phyloP scores from a whole-genome alignment of 2,888 invertebrate genomes.

The Stenolophus ochropezus region DNA sequence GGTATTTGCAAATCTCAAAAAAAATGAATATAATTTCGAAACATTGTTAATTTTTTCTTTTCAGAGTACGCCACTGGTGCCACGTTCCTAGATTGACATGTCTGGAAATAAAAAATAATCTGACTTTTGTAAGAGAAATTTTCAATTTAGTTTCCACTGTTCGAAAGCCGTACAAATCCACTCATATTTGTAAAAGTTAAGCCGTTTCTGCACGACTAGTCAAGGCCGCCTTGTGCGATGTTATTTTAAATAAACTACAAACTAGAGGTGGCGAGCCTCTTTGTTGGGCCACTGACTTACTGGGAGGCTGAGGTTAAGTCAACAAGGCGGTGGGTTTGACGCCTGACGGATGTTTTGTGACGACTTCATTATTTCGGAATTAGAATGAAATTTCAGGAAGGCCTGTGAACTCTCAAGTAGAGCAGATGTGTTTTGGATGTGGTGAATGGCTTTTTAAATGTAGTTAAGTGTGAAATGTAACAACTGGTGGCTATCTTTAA shows the following conservation, averaged over 20 bases:
- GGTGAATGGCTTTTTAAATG: background rate
- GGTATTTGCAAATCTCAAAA: too few species aligned
- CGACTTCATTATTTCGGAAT: slow-evolving; percentile 29
- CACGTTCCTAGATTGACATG: slow-evolving; percentile 42
- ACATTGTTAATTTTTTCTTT: background rate
- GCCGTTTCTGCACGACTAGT: slow-evolving; percentile 16
- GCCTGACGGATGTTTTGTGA: background rate
- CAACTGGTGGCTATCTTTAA: background rate
- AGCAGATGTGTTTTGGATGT: background rate
- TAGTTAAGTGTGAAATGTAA: background rate
- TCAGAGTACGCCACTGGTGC: background rate
- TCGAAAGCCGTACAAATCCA: slow-evolving; percentile 47
- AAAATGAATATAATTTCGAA: background rate
- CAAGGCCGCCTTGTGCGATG: slow-evolving; percentile 38
- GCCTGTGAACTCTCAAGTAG: background rate
- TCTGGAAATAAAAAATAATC: slow-evolving; percentile 59
- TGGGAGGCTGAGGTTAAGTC: slow-evolving; percentile 4
- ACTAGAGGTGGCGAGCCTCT: background rate
- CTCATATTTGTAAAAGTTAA: slow-evolving; percentile 56
- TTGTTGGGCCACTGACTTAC: slow-evolving; percentile 27
- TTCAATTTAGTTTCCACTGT: slow-evolving; percentile 56
- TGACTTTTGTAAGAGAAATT: slow-evolving; percentile 60
- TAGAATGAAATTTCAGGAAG: background rate
- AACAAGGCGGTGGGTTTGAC: slow-evolving; percentile 2
- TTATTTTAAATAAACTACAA: slow-evolving; percentile 46